These are phyloP conservation scores for Anoura caudifer DNA, from an alignment of 2,113 vertebrate genomes.

Conservation along the genomic window DNA sequence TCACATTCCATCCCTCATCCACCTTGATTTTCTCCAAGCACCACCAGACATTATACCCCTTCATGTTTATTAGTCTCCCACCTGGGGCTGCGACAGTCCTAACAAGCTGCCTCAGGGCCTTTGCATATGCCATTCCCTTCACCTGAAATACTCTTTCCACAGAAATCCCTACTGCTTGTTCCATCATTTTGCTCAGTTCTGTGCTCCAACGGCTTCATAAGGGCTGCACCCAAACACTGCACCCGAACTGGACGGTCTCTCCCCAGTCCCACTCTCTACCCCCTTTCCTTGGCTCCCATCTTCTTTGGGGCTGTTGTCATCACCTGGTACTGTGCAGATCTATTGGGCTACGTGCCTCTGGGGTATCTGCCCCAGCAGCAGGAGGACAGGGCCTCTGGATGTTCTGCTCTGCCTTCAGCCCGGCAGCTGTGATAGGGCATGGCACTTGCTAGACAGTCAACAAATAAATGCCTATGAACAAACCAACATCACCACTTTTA, in stretches of 20 bases:
- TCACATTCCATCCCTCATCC: not conserved
- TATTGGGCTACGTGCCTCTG: not conserved
- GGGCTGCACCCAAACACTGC: not conserved
- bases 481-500: rapidly evolving
- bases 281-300: not conserved
- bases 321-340: rapidly evolving
- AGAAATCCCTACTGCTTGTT: not conserved
- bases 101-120: not conserved
- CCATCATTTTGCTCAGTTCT: not conserved
- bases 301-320: too few relatives aligned
- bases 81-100: not conserved
- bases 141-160: not conserved
- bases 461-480: not conserved
- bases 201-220: not conserved
- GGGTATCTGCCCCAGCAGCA: not conserved
- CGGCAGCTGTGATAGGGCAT: not conserved
- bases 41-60: not conserved
- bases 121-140: not conserved
- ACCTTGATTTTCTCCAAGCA: not conserved
- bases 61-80: not conserved
- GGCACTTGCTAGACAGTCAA: not conserved
- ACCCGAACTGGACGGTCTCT: not conserved
- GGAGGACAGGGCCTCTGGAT: not conserved
- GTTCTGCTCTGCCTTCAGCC: not conserved
- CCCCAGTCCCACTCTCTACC: not conserved